Conservation (phyloP, 1,140 invertebrate genomes). For the Berghia stephanieae region DNA sequence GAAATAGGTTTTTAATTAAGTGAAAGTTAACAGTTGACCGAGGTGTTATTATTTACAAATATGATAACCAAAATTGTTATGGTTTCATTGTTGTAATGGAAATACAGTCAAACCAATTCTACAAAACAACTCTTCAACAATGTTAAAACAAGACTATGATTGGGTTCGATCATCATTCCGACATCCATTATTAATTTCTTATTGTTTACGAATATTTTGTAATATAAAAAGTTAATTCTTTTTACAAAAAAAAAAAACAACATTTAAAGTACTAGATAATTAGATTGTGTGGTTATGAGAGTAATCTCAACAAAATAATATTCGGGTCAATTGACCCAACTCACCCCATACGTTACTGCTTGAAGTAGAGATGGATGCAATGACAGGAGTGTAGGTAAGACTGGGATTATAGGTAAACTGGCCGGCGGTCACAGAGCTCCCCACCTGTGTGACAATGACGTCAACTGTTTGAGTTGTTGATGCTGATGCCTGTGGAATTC, state of each 20-base stretch:
- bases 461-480: neutral
- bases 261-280: neutral
- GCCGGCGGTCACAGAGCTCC: neutral
- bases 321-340: conserved; percentile 5
- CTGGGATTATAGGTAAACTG: neutral
- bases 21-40: too few relatives aligned
- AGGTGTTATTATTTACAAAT: too few relatives aligned
- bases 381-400: conserved; percentile 26
- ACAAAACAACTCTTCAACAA: too few relatives aligned
- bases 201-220: neutral
- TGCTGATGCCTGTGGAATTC: neutral
- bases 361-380: conserved; percentile 11
- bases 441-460: neutral
- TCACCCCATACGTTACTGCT: conserved; percentile 26
- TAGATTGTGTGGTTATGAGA: neutral
- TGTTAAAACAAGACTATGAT: too few relatives aligned
- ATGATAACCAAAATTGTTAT: too few relatives aligned
- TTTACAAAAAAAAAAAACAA: neutral
- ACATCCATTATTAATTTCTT: neutral
- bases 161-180: neutral
- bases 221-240: neutral
- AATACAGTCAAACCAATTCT: too few relatives aligned
- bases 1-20: too few relatives aligned
- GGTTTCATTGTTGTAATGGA: too few relatives aligned
- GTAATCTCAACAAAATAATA: neutral